Evolutionary conservation across 1,140 invertebrate genomes (phyloP).

Genomic region (Alviniconcha marisindica): DNA sequence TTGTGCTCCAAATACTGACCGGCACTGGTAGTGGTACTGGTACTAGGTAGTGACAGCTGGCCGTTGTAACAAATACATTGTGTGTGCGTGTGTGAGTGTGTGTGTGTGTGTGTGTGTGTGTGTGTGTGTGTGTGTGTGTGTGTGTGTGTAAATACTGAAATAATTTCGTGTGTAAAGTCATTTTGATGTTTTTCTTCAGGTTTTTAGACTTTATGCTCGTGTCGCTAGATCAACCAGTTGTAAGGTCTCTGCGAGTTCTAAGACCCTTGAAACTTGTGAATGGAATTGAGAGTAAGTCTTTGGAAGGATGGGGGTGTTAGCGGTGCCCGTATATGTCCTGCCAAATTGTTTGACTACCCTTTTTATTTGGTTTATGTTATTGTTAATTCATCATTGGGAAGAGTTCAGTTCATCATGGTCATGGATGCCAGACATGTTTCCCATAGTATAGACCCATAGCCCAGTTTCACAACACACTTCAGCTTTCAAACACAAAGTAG

Average conservation of each 20-base stretch:
- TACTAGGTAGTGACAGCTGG: too few relatives aligned
- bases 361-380: too few relatives aligned
- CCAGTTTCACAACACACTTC: too few relatives aligned
- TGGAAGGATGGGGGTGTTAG: background rate
- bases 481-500: too few relatives aligned
- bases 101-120: background rate
- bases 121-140: slow-evolving; percentile 2
- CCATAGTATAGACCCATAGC: too few relatives aligned
- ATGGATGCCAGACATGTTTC: too few relatives aligned
- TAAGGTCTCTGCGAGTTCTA: slow-evolving; percentile 45
- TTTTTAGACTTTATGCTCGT: slow-evolving; percentile 39
- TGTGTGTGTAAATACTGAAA: background rate
- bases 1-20: too few relatives aligned
- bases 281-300: slow-evolving; percentile 42
- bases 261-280: slow-evolving; percentile 47
- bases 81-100: background rate
- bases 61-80: too few relatives aligned
- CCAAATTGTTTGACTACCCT: background rate
- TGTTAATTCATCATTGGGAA: too few relatives aligned
- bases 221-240: slow-evolving; percentile 37
- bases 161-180: too few relatives aligned
- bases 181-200: slow-evolving; percentile 42
- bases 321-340: background rate
- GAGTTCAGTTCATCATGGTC: too few relatives aligned
- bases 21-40: too few relatives aligned